Percentiles rank a stretch among this genome's conserved stretches.
Conservation (phyloP, 2,888 invertebrate species). For the Epirrita christyi region DNA sequence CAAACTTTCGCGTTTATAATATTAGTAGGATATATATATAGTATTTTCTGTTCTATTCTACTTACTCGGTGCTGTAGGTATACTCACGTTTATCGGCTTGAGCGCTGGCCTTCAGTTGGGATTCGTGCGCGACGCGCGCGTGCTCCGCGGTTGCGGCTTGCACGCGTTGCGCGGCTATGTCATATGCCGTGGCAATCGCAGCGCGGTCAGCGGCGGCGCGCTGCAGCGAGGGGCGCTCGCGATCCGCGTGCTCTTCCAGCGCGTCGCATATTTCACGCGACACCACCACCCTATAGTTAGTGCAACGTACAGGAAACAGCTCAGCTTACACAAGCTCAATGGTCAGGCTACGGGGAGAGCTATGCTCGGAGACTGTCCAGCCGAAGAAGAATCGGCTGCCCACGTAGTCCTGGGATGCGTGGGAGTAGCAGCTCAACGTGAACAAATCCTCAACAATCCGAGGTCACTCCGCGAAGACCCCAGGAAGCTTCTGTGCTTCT, state of each 20-base stretch:
- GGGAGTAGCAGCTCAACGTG: too few relatives aligned
- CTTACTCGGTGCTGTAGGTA: not conserved
- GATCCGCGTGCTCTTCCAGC: constrained; percentile 57
- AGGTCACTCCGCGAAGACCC: too few relatives aligned
- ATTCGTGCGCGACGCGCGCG: constrained; percentile 3
- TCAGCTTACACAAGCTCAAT: too few relatives aligned
- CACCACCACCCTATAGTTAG: constrained; percentile 42
- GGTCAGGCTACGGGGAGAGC: too few relatives aligned
- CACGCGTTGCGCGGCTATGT: constrained; percentile 20
- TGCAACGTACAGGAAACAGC: not conserved
- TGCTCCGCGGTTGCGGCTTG: constrained; percentile 6
- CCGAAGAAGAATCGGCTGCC: too few relatives aligned
- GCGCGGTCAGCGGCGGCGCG: constrained; percentile 60
- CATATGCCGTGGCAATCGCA: constrained; percentile 57
- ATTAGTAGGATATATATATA: too few relatives aligned
- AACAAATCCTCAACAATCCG: too few relatives aligned
- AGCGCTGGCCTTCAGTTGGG: not conserved
- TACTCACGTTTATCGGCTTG: constrained; percentile 2
- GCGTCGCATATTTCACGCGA: constrained; percentile 66
- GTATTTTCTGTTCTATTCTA: too few relatives aligned
- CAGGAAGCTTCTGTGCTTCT: too few relatives aligned
- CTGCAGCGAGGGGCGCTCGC: constrained; percentile 57
- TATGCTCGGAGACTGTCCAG: too few relatives aligned
- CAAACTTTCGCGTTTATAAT: too few relatives aligned
- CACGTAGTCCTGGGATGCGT: too few relatives aligned